Base-by-base conservation (phyloP, 2,888 invertebrate species). In the Baccha elongata region DNA sequence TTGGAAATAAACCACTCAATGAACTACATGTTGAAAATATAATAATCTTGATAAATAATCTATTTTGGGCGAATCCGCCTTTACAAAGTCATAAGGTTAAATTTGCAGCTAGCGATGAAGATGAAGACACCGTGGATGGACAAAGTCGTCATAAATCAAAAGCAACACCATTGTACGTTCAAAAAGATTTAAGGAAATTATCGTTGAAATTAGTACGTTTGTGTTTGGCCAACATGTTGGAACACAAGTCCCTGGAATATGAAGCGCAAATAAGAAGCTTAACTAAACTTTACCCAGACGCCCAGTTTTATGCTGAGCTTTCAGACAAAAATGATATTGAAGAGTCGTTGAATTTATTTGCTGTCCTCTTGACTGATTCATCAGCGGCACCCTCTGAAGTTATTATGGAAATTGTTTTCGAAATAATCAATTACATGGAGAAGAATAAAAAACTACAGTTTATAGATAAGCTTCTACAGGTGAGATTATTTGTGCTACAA, bases 351-450 rank as follows among this genome's bases (percentile, higher is more conserved):
- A 85, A 87, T 26, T 85, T 84, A 26, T 88, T 91, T 65, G 78
- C 87, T 0, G 40, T 73, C 2, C 80, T 89, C 13, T 52, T 89
- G 10, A 80, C 64, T 2, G 85, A 91, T 0, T 32, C 86, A 3
- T 92, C 92, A 55, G 88, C 91, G 0, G 92, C 92, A 85, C 90
- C 92, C 17, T 92, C 92, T 40, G 92, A 92, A 83, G 88, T 92
- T 32, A 90, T 94, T 1, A 90, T 94, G 1, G 93, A 94, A 86
- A 90, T 95, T 10, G 90, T 94, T 52, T 95, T 96, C 88, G 91
- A 93, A 72, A 87, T 94, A 55, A 87, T 94, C 74, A 91, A 91
- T 32, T 92, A 93, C 84, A 88, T 94, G 85, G 88, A 89, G 19
- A 91, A 92, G 35, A 89, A 89, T 0, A 93, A 94, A 60, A 93